Evolutionary conservation across 1,140 invertebrate species (phyloP).

Genomic region (Neoseiulus cucumeris): DNA sequence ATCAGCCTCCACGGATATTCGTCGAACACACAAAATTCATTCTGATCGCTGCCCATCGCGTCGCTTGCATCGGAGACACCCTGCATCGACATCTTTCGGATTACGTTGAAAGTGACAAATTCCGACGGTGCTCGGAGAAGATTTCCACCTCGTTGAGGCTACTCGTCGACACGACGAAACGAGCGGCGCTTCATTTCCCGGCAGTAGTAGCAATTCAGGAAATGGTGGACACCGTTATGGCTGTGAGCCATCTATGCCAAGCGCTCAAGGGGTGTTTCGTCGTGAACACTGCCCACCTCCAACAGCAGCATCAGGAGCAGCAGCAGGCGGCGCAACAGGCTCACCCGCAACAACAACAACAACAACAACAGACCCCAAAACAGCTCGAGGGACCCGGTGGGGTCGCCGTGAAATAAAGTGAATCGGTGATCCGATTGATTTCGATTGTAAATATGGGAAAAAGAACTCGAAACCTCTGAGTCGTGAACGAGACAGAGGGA

Average conservation of each 20-base stretch:
- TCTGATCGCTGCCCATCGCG: conserved; percentile 68
- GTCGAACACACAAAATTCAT: conserved; percentile 83
- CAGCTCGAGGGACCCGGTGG: no score
- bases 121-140: conserved; percentile 23
- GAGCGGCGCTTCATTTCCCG: conserved; percentile 69
- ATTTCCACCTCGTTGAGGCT: conserved; percentile 60
- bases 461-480: no score
- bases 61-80: conserved; percentile 80
- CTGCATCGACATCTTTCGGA: conserved; percentile 49
- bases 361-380: not conserved
- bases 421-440: no score
- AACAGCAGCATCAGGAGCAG: not conserved
- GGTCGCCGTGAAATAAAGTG: no score
- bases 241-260: conserved; percentile 52
- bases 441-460: no score
- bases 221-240: conserved; percentile 73
- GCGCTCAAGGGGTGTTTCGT: conserved; percentile 38
- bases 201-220: conserved; percentile 69
- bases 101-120: conserved; percentile 33
- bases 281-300: conserved; percentile 1
- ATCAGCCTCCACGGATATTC: conserved; percentile 77
- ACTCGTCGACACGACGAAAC: conserved; percentile 67
- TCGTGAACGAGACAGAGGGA: no score
- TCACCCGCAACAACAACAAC: no score
- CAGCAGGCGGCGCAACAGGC: not conserved